A percentile compares a stretch with the other conserved stretches of the same genome.
These are phyloP conservation scores for Carpatolechia fugitivella DNA, from an alignment of 2,888 invertebrate species.

Conservation along the genomic window DNA sequence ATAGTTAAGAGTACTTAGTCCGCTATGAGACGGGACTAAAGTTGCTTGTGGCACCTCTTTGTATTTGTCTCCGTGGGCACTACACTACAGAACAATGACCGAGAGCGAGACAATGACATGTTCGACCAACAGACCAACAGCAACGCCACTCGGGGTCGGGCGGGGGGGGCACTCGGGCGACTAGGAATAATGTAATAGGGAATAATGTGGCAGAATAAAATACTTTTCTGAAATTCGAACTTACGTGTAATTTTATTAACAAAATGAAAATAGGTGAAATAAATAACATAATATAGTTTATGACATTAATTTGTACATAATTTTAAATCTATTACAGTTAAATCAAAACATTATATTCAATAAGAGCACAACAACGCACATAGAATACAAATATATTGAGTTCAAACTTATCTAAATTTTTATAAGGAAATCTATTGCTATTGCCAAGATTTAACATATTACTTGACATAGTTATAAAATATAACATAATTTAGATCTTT, in stretches of 20 bases:
- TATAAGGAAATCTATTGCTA: slow-evolving; percentile 13
- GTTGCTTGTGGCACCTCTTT: too few relatives aligned
- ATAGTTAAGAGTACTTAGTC: too few relatives aligned
- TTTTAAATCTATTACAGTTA: slow-evolving; percentile 56
- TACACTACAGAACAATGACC: too few relatives aligned
- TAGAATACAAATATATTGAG: slow-evolving; percentile 51
- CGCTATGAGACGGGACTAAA: too few relatives aligned
- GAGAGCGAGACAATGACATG: too few relatives aligned
- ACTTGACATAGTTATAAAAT: slow-evolving; percentile 12
- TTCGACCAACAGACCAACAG: too few relatives aligned
- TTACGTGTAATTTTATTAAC: slow-evolving; percentile 69
- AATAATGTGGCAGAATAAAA: not conserved
- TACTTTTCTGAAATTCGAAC: slow-evolving; percentile 41
- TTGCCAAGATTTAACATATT: slow-evolving; percentile 18
- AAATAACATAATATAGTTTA: slow-evolving; percentile 76
- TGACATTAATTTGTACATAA: slow-evolving; percentile 77
- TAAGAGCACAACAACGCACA: slow-evolving; percentile 63
- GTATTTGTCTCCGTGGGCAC: too few relatives aligned
- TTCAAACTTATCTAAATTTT: slow-evolving; percentile 17
- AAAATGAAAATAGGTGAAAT: slow-evolving; percentile 73
- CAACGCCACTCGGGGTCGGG: too few relatives aligned
- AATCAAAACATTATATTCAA: slow-evolving; percentile 55
- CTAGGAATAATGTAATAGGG: not conserved
- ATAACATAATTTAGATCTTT: slow-evolving; percentile 7
- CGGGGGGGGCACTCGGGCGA: too few relatives aligned